Conservation (phyloP, 2,888 invertebrate genomes). For the Troilus luridus region DNA sequence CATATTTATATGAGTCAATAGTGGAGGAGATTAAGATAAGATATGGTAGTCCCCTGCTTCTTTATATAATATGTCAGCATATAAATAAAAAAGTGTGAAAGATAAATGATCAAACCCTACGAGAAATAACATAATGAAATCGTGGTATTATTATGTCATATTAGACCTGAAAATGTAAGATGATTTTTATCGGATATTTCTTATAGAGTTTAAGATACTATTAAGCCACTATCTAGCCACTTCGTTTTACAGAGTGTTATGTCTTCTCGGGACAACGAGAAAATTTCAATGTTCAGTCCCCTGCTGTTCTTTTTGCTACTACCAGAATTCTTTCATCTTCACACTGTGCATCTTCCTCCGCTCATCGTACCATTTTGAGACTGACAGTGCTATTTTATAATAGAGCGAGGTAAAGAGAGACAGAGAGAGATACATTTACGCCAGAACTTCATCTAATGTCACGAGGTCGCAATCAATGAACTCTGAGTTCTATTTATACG, state of each 20-base stretch:
- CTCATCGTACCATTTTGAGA: no score
- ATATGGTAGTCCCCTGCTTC: not conserved
- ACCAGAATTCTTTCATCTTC: no score
- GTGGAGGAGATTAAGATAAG: conserved; percentile 1
- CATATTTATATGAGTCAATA: conserved; percentile 5
- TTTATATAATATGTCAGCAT: not conserved
- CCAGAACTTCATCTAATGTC: not conserved
- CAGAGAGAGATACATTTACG: not conserved
- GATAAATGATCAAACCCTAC: not conserved
- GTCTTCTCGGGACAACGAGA: no score
- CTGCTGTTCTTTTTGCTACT: no score
- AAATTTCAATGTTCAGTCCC: no score
- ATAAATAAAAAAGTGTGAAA: not conserved
- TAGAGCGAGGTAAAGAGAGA: not conserved
- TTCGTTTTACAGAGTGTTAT: no score
- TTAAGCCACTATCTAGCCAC: no score
- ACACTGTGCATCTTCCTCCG: no score
- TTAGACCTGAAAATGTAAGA: not conserved
- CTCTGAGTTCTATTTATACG: not conserved
- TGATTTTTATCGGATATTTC: not conserved
- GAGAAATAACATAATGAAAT: not conserved
- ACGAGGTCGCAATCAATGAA: not conserved
- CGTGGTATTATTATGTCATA: not conserved
- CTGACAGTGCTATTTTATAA: not conserved
- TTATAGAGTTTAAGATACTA: no score